These are phyloP conservation scores for Microdon myrmicae DNA, from an alignment of 2,888 invertebrate species.

Conservation along the genomic window DNA sequence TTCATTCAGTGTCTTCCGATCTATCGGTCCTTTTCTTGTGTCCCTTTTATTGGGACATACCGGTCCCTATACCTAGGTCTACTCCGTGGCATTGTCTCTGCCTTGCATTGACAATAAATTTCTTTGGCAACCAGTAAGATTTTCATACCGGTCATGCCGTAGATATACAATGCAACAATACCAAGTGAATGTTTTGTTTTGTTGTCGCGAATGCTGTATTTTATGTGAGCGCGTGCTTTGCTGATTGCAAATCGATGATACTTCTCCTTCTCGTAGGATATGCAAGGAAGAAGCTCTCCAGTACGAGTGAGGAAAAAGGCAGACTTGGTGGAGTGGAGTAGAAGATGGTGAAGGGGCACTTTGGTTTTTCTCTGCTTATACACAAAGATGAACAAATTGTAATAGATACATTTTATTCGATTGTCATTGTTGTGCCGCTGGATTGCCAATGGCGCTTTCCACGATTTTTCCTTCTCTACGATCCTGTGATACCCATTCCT, in stretches of 20 bases:
- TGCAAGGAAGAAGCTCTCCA: conserved; percentile 42
- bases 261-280: conserved; percentile 35
- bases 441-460: conserved; percentile 49
- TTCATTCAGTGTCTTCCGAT: conserved; percentile 12
- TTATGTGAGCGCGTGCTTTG: conserved; percentile 57
- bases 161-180: conserved; percentile 24
- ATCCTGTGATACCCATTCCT: background rate
- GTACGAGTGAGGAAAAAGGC: conserved; percentile 11
- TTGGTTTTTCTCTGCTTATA: conserved; percentile 1
- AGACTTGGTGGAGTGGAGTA: background rate
- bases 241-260: conserved; percentile 52
- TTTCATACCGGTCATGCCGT: conserved; percentile 24
- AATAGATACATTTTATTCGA: conserved; percentile 52
- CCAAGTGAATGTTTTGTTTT: background rate
- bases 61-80: background rate
- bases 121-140: conserved; percentile 44
- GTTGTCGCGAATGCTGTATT: conserved; percentile 40
- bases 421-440: conserved; percentile 39
- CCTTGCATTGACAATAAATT: conserved; percentile 53
- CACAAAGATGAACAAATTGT: conserved; percentile 45
- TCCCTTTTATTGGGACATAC: background rate
- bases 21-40: background rate
- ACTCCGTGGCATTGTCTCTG: conserved; percentile 46
- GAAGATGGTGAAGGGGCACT: background rate
- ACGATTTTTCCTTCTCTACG: conserved; percentile 34